Evolutionary conservation across 1,140 invertebrate genomes (phyloP).

Genomic region (Bombus confusus): DNA sequence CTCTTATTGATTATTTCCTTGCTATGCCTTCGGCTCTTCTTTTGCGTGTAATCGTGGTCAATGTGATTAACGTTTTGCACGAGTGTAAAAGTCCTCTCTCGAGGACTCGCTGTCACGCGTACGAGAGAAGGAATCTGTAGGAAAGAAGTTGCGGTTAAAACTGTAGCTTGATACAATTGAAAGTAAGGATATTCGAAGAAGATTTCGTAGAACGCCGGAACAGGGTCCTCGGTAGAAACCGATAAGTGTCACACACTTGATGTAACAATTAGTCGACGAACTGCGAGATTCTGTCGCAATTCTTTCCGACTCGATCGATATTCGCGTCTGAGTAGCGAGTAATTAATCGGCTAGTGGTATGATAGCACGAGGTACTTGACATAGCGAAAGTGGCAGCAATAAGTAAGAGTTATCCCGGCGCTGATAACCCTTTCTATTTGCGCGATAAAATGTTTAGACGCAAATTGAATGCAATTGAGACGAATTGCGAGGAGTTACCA

Average conservation of each 20-base stretch:
- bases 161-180: not conserved
- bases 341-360: slow-evolving; percentile 25
- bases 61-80: too few relatives aligned
- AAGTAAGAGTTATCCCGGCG: not conserved
- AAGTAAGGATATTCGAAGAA: not conserved
- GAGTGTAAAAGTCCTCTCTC: too few relatives aligned
- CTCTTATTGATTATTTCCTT: slow-evolving; percentile 7
- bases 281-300: not conserved
- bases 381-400: not conserved
- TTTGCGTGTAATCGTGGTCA: too few relatives aligned
- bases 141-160: not conserved
- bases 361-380: not conserved
- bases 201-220: not conserved
- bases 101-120: too few relatives aligned
- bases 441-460: slow-evolving; percentile 10
- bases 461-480: slow-evolving; percentile 24
- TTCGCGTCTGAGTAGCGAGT: not conserved
- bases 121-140: not conserved
- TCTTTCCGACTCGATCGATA: slow-evolving; percentile 26
- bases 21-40: not conserved
- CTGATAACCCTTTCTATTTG: not conserved
- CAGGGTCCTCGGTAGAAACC: too few relatives aligned
- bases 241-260: too few relatives aligned
- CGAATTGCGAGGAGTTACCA: slow-evolving; percentile 1
- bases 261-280: not conserved